These are phyloP conservation scores for Neodiprion virginianus DNA, from an alignment of 1,140 invertebrate genomes.

Conservation along the genomic window DNA sequence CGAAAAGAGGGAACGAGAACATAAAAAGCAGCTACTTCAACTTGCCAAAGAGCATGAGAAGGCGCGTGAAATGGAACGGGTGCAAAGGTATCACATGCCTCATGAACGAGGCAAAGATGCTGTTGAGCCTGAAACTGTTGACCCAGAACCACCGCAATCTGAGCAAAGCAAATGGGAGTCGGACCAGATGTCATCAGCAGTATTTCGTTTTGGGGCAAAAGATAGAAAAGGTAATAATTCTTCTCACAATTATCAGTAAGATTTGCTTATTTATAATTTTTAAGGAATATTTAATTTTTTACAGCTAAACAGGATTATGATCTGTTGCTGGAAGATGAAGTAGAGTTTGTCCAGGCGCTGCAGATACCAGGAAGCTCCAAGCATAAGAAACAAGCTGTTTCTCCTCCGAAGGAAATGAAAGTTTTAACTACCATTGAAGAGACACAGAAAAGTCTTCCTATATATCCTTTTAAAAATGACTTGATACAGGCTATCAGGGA, in stretches of 20 bases:
- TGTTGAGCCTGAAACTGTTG: conserved; percentile 77
- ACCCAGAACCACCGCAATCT: conserved; percentile 89
- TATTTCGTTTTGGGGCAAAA: conserved; percentile 92
- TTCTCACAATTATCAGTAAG: conserved; percentile 26
- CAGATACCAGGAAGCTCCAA: conserved; percentile 82
- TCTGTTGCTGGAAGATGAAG: conserved; percentile 92
- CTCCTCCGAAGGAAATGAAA: conserved; percentile 75
- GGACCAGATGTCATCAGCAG: conserved; percentile 93
- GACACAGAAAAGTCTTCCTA: conserved; percentile 91
- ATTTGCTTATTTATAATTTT: no score
- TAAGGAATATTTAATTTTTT: conserved; percentile 33
- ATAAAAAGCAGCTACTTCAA: conserved; percentile 90
- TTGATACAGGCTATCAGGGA: conserved; percentile 86
- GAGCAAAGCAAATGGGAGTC: conserved; percentile 99
- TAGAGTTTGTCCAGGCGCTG: conserved; percentile 96
- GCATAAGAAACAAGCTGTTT: conserved; percentile 65
- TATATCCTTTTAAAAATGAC: conserved; percentile 91
- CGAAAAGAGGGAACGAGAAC: conserved; percentile 84
- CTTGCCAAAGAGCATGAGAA: conserved; percentile 96
- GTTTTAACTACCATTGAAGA: conserved; percentile 84
- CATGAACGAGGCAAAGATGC: conserved; percentile 68
- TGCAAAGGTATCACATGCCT: conserved; percentile 94
- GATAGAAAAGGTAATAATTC: conserved; percentile 70
- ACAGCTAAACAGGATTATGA: conserved; percentile 86
- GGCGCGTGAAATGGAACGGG: conserved; percentile 88